Percentiles rank a stretch among this genome's conserved stretches.
Conservation (phyloP, 2,888 invertebrate species). For the Sesia apiformis region DNA sequence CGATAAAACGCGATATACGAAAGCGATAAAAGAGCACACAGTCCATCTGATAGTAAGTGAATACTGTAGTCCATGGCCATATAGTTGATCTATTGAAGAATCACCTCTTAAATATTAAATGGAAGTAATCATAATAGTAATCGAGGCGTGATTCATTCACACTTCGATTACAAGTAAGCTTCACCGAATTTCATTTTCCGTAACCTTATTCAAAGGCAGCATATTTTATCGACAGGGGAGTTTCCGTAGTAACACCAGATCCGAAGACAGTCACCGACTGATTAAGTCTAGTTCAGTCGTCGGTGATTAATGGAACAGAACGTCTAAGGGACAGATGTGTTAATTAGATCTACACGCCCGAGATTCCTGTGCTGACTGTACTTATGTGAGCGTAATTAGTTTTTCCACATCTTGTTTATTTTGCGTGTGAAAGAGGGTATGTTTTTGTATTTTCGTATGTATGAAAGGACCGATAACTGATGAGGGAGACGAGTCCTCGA, state of each 20-base stretch:
- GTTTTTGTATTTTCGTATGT: too few relatives aligned
- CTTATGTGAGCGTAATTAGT: background rate
- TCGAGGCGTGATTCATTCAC: too few relatives aligned
- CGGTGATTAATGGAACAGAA: constrained; percentile 43
- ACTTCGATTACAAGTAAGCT: constrained; percentile 1
- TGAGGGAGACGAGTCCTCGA: too few relatives aligned
- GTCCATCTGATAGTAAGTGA: too few relatives aligned
- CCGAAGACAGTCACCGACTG: constrained; percentile 12
- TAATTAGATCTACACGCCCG: constrained; percentile 43
- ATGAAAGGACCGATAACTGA: too few relatives aligned
- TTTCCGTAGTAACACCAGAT: background rate
- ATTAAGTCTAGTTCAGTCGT: constrained; percentile 22
- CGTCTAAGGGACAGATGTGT: constrained; percentile 35
- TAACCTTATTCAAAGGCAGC: background rate
- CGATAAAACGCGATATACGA: too few relatives aligned
- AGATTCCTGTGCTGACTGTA: constrained; percentile 11
- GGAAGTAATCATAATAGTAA: too few relatives aligned
- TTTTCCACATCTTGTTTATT: background rate
- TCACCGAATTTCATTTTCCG: background rate
- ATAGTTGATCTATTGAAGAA: too few relatives aligned
- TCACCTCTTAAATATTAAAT: too few relatives aligned
- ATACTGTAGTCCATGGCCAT: too few relatives aligned
- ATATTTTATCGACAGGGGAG: background rate
- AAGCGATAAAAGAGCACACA: too few relatives aligned
- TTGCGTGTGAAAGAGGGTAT: background rate